Conservation (phyloP, 1,140 invertebrate genomes). For the Tetragonula clypearis region DNA sequence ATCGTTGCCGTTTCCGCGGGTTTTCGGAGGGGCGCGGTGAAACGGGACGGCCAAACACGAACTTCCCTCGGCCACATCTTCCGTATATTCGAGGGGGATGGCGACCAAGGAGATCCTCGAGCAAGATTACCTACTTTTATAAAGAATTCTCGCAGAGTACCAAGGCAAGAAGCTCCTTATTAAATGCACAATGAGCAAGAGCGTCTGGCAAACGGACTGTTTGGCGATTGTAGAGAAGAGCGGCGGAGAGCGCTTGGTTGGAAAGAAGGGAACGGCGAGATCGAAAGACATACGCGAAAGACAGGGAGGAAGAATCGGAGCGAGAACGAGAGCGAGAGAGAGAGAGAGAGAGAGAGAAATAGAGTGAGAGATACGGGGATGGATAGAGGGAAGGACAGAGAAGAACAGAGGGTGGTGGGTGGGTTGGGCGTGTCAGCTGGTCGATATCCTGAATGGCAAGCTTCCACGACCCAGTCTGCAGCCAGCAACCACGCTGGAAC, state of each 20-base stretch:
- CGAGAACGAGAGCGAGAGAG: neutral
- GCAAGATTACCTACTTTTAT: constrained; percentile 56
- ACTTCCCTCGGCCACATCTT: constrained; percentile 55
- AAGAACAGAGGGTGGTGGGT: constrained; percentile 29
- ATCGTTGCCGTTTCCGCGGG: constrained; percentile 7
- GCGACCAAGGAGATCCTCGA: constrained; percentile 55
- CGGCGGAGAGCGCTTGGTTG: constrained; percentile 27
- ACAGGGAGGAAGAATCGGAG: neutral
- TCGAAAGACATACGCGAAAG: neutral
- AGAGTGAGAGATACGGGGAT: constrained; percentile 8
- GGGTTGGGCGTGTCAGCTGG: constrained; percentile 74
- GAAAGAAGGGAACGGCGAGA: neutral
- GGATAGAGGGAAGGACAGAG: constrained; percentile 3
- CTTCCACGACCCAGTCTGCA: constrained; percentile 68
- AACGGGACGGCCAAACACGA: constrained; percentile 51
- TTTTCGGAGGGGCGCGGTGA: neutral
- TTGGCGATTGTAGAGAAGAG: constrained; percentile 57
- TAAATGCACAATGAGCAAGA: constrained; percentile 62
- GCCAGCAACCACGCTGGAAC: constrained; percentile 52
- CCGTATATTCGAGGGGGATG: constrained; percentile 40
- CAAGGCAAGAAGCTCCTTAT: constrained; percentile 57
- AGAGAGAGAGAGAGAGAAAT: neutral
- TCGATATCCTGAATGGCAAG: constrained; percentile 77
- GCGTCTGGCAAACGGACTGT: constrained; percentile 63
- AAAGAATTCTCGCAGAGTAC: constrained; percentile 54